Evolutionary conservation across 35 echinoderm and acorn worm genomes (phyloP), one percentile per base, ranked within the genome.

Genomic region (Apostichopus japonicus): DNA sequence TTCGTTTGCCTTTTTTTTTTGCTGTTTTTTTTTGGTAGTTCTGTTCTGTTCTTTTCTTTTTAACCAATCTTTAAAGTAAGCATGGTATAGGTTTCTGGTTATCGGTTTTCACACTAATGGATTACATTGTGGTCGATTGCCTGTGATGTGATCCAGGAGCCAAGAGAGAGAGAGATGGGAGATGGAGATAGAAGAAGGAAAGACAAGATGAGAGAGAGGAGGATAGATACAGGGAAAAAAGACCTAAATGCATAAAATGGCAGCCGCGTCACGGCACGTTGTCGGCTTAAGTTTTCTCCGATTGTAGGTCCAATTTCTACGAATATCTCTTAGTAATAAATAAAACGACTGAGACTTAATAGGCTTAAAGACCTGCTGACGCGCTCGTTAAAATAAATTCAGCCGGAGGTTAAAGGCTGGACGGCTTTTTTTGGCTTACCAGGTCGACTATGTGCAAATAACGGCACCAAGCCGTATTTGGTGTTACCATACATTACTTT

Each of bases 51-150:
- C 63, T 67, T 65, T 67, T 67, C 14, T 0, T 67, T 75, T 75
- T 75, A 75, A 84, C 81, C 81, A 84, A 84, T 58, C 81, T 55
- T 84, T 84, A 57, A 84, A 84, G 56, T 19, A 23, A 23, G 81
- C 16, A 58, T 84, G 57, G 53, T 84, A 51, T 84, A 58, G 57
- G 81, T 57, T n/a, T 84, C 16, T 84, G 81, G 81, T 54, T 84
- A 23, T 84, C 33, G 19, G 78, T 24, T 80, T 24, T 80, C 23
- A 52, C 33, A 57, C 81, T 57, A 84, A 84, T 84, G 21, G 81
- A 84, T 84, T 55, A 58, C 55, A 84, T 57, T 11, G 53, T 84
- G 81, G 54, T 21, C 52, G 80, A 57, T 9, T n/a, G 80, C 80
- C 53, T 53, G 56, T 14, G 56, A 84, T 84, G 52, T 84, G 80